phyloP scores from a whole-genome alignment of 1,140 invertebrate species.

The Drosophila takahashii region DNA sequence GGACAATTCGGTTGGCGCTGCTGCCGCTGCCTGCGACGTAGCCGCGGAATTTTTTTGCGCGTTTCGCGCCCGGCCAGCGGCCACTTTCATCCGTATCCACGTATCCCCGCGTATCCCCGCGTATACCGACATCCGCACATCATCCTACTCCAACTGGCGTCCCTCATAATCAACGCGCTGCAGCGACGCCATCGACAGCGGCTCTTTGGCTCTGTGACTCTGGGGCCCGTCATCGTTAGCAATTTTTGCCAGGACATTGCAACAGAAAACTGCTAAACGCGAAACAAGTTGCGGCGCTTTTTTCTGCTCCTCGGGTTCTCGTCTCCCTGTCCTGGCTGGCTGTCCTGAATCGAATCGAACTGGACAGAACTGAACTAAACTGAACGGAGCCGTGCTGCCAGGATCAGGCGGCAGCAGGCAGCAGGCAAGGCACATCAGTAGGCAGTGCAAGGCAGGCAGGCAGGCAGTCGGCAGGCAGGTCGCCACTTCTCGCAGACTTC shows the following conservation, averaged over 20 bases:
- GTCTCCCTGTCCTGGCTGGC: constrained; percentile 52
- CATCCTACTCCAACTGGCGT: constrained; percentile 28
- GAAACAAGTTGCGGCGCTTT: constrained; percentile 84
- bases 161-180: constrained; percentile 70
- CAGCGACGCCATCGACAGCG: constrained; percentile 59
- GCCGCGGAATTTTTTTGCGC: constrained; percentile 51
- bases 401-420: constrained; percentile 47
- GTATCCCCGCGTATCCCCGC: constrained; percentile 8
- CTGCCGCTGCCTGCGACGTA: constrained; percentile 40
- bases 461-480: constrained; percentile 72
- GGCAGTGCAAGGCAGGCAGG: constrained; percentile 69
- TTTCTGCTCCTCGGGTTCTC: constrained; percentile 75
- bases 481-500: constrained; percentile 59
- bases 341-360: constrained; percentile 35
- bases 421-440: constrained; percentile 57
- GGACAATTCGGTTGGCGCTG: constrained; percentile 71
- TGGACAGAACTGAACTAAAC: background rate
- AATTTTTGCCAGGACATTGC: constrained; percentile 81
- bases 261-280: constrained; percentile 84
- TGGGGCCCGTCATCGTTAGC: constrained; percentile 77
- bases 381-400: constrained; percentile 29
- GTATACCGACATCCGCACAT: constrained; percentile 27
- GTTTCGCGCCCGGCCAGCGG: constrained; percentile 46
- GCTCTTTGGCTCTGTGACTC: constrained; percentile 56
- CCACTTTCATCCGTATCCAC: constrained; percentile 44